These are phyloP conservation scores for Cynopterus sphinx DNA, from an alignment of 2,797 vertebrate species.

Conservation along the genomic window DNA sequence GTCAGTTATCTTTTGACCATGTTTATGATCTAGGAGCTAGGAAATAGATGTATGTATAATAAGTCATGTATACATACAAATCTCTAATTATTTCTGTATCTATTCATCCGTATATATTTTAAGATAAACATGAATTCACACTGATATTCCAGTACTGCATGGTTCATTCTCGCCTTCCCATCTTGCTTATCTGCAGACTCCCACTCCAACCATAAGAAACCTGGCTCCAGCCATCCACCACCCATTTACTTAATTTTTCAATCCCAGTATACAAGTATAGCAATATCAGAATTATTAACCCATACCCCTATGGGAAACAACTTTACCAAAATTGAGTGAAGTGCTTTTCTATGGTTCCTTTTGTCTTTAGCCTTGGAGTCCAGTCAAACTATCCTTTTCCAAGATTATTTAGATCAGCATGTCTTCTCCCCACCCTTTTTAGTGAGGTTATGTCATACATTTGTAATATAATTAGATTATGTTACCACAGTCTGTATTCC, in stretches of 20 bases:
- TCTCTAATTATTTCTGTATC: background rate
- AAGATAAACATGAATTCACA: constrained; percentile 24
- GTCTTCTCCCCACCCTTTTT: background rate
- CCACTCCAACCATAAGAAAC: background rate
- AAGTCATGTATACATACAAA: background rate
- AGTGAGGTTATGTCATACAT: background rate
- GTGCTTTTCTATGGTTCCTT: background rate
- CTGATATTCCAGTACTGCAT: background rate
- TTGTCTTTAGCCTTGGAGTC: background rate
- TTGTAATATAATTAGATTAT: background rate
- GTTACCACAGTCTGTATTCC: background rate
- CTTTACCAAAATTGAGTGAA: background rate
- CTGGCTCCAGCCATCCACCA: background rate
- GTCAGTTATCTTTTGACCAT: background rate
- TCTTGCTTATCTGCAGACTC: background rate
- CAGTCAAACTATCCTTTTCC: background rate
- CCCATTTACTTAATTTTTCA: background rate
- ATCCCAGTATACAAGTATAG: background rate
- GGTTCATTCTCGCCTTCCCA: background rate
- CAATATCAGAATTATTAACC: background rate
- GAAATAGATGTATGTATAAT: background rate
- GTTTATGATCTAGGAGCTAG: background rate
- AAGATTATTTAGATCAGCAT: background rate
- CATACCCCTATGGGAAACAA: background rate
- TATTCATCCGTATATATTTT: background rate